A percentile compares a stretch with the other conserved stretches of the same genome.
Evolutionary conservation across 2,113 vertebrate genomes (phyloP).

Genomic region (Pardalotus punctatus): DNA sequence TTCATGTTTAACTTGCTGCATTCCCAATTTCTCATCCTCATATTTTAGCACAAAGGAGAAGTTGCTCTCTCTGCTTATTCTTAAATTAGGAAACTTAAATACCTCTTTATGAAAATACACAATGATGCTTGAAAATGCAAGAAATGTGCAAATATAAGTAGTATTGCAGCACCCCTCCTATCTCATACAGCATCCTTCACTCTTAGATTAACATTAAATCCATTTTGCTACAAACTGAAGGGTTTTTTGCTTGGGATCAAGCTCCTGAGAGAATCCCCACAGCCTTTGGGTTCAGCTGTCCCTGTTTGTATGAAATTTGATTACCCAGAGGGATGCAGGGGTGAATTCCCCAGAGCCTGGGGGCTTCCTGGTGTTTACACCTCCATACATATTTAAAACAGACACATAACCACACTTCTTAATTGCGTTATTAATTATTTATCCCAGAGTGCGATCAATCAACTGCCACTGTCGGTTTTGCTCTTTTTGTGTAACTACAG

Average conservation of each 20-base stretch:
- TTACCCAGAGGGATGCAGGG: background rate
- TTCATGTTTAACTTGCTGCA: background rate
- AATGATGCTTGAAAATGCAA: background rate
- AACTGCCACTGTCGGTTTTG: background rate
- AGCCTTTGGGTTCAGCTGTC: background rate
- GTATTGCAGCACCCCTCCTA: background rate
- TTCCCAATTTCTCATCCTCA: background rate
- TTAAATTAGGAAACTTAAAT: background rate
- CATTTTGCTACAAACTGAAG: background rate
- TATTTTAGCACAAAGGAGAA: background rate
- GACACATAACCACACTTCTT: background rate
- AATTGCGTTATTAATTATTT: constrained; percentile 20
- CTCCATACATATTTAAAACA: background rate
- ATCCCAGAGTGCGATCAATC: background rate
- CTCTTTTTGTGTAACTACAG: background rate
- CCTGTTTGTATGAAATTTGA: background rate
- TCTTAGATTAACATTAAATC: background rate
- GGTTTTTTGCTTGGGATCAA: background rate
- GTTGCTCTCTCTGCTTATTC: background rate
- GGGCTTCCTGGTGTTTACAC: background rate
- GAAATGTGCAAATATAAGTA: background rate
- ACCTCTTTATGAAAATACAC: background rate
- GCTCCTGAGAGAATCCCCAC: background rate
- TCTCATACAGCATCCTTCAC: background rate
- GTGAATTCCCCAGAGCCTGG: background rate